These are phyloP conservation scores for Procavia capensis DNA, from an alignment of 2,113 vertebrate genomes.

Conservation along the genomic window DNA sequence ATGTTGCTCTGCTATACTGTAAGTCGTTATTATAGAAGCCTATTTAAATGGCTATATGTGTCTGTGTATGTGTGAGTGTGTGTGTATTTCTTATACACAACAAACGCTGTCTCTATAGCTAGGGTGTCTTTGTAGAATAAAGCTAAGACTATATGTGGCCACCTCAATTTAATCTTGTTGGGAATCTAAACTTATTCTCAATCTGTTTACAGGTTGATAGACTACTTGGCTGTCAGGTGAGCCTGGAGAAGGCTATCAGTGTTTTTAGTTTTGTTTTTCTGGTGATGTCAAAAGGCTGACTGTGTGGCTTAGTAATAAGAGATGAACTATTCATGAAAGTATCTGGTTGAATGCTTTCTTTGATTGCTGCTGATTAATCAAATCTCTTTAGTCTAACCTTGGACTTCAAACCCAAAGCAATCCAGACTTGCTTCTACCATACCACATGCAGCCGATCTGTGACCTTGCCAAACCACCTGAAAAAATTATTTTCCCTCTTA, in stretches of 20 bases:
- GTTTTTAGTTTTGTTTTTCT: neutral
- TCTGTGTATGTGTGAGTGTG: neutral
- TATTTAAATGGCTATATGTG: neutral
- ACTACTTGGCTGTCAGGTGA: neutral
- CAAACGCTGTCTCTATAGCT: neutral
- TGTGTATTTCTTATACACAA: neutral
- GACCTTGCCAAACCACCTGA: constrained; percentile 80
- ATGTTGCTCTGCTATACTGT: neutral
- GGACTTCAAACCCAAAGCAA: constrained; percentile 54
- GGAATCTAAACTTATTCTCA: neutral
- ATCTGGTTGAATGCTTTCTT: constrained; percentile 49
- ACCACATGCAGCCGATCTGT: constrained; percentile 3
- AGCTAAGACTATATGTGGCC: neutral
- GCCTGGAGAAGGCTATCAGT: neutral
- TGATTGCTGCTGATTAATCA: constrained; percentile 77
- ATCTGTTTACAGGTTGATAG: constrained; percentile 15
- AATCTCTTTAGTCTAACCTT: constrained; percentile 59
- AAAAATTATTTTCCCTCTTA: constrained; percentile 77
- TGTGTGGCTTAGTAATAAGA: constrained; percentile 49
- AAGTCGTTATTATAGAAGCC: neutral
- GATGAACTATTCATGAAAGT: constrained; percentile 34
- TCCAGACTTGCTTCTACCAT: constrained; percentile 61
- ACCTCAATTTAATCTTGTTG: neutral
- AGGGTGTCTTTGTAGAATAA: neutral
- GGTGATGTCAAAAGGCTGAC: neutral